Evolutionary conservation across 2,888 invertebrate species (phyloP).

Genomic region (Trichopria drosophilae): DNA sequence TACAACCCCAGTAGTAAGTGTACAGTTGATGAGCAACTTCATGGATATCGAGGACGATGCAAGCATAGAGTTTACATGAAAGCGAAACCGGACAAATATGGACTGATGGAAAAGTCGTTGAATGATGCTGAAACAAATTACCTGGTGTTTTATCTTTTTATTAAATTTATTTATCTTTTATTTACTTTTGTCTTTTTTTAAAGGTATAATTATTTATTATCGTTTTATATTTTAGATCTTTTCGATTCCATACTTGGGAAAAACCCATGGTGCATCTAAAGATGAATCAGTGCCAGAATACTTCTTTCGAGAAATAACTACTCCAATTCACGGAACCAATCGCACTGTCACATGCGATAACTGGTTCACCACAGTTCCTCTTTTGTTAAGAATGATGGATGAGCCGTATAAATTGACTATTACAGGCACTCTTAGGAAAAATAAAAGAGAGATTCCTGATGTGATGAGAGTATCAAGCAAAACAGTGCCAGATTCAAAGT

Average conservation of each 20-base stretch:
- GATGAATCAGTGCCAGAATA: constrained; percentile 21
- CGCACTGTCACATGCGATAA: constrained; percentile 36
- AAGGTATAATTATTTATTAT: too few species aligned
- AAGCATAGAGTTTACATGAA: too few species aligned
- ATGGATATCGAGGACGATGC: too few species aligned
- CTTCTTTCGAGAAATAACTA: constrained; percentile 28
- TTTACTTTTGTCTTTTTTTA: too few species aligned
- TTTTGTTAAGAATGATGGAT: constrained; percentile 27
- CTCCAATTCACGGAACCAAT: constrained; percentile 25
- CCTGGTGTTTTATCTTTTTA: constrained; percentile 27
- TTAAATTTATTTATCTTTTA: too few species aligned
- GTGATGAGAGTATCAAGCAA: too few species aligned
- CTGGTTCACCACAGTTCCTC: constrained; percentile 34
- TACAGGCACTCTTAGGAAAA: constrained; percentile 34
- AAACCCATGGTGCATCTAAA: constrained; percentile 6
- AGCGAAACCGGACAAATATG: too few species aligned
- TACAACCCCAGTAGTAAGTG: too few species aligned
- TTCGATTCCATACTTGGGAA: constrained; percentile 25
- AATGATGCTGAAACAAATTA: too few species aligned
- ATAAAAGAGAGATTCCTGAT: constrained; percentile 36
- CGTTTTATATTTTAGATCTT: constrained; percentile 13
- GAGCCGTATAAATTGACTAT: constrained; percentile 26
- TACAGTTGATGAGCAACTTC: too few species aligned
- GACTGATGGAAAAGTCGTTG: too few species aligned
- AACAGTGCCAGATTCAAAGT: too few species aligned